Percentiles rank a stretch among this genome's conserved stretches.
phyloP scores from a whole-genome alignment of 2,113 vertebrate genomes.

The Copsychus sechellarum region DNA sequence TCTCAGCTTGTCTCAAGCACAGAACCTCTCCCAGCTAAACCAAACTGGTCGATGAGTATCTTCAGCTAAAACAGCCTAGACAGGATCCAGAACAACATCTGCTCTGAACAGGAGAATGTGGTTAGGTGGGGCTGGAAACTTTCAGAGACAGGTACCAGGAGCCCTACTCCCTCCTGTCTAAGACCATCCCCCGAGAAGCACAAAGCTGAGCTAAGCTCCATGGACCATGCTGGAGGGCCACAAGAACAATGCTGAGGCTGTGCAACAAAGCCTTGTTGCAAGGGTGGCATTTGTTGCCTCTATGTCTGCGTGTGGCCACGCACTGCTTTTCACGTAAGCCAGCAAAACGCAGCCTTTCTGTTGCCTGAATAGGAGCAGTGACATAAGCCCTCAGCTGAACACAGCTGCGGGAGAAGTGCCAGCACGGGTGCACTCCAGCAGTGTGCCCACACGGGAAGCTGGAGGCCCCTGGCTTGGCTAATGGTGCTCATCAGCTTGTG shows the following conservation, averaged over 20 bases:
- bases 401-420: constrained; percentile 27
- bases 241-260: constrained; percentile 58
- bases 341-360: constrained; percentile 60
- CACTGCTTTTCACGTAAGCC: constrained; percentile 60
- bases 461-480: neutral
- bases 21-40: constrained; percentile 14
- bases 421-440: constrained; percentile 37
- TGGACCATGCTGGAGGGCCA: constrained; percentile 39
- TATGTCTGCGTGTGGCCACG: constrained; percentile 41
- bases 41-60: neutral
- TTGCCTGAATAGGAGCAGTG: constrained; percentile 56
- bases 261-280: constrained; percentile 60
- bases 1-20: constrained; percentile 24
- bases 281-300: constrained; percentile 54
- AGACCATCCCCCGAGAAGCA: neutral
- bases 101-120: neutral
- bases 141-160: neutral
- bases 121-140: neutral
- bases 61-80: neutral
- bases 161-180: neutral
- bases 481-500: neutral
- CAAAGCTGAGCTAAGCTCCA: constrained; percentile 37
- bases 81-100: neutral
- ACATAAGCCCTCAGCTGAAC: constrained; percentile 63
- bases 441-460: neutral